Conservation (phyloP, 2,113 vertebrate genomes). For the Strix aluco region DNA sequence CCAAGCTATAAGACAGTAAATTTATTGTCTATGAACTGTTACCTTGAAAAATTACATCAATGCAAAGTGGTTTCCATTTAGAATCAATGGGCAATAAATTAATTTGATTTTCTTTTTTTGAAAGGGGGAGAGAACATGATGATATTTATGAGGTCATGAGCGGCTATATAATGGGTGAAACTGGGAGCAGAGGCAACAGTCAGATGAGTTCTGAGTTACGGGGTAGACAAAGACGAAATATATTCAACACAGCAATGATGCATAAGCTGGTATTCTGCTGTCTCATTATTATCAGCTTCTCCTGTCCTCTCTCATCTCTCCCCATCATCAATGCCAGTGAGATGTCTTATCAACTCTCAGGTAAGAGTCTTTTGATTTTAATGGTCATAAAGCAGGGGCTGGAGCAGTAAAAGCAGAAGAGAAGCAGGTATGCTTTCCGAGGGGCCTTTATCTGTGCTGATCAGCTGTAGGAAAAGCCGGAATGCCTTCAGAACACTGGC, state of each 20-base stretch:
- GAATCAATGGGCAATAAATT: conserved; percentile 66
- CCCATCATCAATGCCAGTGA: conserved; percentile 40
- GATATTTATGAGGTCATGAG: conserved; percentile 73
- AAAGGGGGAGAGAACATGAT: conserved; percentile 34
- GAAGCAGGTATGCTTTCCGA: not conserved
- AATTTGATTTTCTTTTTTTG: conserved; percentile 8
- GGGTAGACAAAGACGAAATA: not conserved
- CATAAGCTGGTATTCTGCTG: conserved; percentile 59
- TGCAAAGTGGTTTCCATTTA: conserved; percentile 76
- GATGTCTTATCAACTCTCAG: conserved; percentile 52
- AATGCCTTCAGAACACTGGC: not conserved
- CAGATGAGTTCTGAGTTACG: not conserved
- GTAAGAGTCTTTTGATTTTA: conserved; percentile 54
- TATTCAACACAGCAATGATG: conserved; percentile 14
- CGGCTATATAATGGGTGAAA: conserved; percentile 65
- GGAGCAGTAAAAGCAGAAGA: not conserved
- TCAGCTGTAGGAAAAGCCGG: not conserved
- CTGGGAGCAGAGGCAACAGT: conserved; percentile 18
- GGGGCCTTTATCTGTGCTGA: not conserved
- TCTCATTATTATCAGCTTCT: conserved; percentile 52
- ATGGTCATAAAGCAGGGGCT: not conserved
- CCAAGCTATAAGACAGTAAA: conserved; percentile 65
- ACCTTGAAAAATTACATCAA: conserved; percentile 81
- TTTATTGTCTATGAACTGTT: conserved; percentile 76
- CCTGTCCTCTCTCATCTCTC: conserved; percentile 41